Evolutionary conservation across 2,888 invertebrate species (phyloP), one percentile per base, ranked within the genome.

Genomic region (Drosophila planitibia): DNA sequence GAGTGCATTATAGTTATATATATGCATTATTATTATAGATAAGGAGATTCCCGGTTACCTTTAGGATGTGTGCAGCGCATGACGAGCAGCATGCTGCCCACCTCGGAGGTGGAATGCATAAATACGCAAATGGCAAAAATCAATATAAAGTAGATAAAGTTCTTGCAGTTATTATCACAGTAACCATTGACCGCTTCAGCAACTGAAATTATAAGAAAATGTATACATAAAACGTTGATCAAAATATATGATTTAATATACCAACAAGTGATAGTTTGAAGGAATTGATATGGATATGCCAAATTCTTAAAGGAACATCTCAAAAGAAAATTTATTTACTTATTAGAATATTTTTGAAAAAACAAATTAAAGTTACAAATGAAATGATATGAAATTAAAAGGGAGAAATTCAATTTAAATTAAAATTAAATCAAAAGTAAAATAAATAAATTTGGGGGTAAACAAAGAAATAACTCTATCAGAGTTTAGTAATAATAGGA

Each of bases 81-180:
- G 73, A 98, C 98, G 75, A 98, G 95, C 86, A 98, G 93, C 95
- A 98, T 98, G 59, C 97, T 97, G 70, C 98, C 98, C 58, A 98
- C 98, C 93, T 98, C 98, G 39, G 97, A 97, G 63, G 97, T 98
- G 75, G 98, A 98, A 94, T 98, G 98, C 88, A 97, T 96, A 94
- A 98, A 97, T 93, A 98, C 98, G 92, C 98, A 96, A 81, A 97
- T 94, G 19, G 97, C 97, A 94, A 98, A 98, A 68, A 98, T 94
- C 91, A 95, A 93, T 94, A 97, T 96, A 94, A 98, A 98, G 91
- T 96, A 94, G 92, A 96, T 95, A 91, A 98, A 97, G 93, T 96
- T 96, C 85, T 95, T 94, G 94, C 98, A 98, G 82, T 96, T 95
- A 51, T 96, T 95, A 85, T 96, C 96, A 94, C 98, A 98, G 94